Conservation (phyloP, 2,888 invertebrate genomes). For the Troides oblongomaculatus region DNA sequence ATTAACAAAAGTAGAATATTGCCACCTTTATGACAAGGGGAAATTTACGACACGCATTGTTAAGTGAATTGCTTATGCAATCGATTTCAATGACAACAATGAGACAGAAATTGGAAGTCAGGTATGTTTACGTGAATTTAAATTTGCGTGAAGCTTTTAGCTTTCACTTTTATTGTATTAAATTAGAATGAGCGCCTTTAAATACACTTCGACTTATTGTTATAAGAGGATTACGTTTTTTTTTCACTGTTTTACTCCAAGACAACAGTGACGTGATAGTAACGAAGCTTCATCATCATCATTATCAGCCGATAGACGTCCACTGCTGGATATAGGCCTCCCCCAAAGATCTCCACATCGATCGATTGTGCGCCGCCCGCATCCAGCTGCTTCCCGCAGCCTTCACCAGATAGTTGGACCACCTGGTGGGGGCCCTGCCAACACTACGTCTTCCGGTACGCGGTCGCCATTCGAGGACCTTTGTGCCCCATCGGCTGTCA, state of each 20-base stretch:
- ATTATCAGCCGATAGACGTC: too few relatives aligned
- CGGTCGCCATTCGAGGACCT: too few relatives aligned
- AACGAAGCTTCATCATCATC: too few relatives aligned
- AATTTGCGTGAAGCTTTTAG: conserved; percentile 63
- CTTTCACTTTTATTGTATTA: conserved; percentile 72
- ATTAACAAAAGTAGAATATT: conserved; percentile 52
- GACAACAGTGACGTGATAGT: too few relatives aligned
- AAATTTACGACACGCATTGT: conserved; percentile 66
- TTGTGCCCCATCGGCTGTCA: too few relatives aligned
- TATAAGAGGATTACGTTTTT: neutral
- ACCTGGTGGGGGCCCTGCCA: too few relatives aligned
- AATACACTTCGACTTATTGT: neutral
- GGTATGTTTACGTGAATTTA: conserved; percentile 56
- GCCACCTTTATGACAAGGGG: conserved; percentile 45
- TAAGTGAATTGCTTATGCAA: conserved; percentile 52
- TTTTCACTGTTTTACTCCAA: neutral
- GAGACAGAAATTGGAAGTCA: conserved; percentile 43
- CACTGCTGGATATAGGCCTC: too few relatives aligned
- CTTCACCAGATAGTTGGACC: too few relatives aligned
- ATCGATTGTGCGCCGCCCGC: too few relatives aligned
- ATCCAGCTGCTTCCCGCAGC: too few relatives aligned
- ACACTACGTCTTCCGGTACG: too few relatives aligned
- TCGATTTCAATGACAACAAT: conserved; percentile 40
- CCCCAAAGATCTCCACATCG: too few relatives aligned
- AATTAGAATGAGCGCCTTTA: conserved; percentile 39